These are phyloP conservation scores for Lydus trimaculatus DNA, from an alignment of 2,888 invertebrate genomes.

Conservation along the genomic window DNA sequence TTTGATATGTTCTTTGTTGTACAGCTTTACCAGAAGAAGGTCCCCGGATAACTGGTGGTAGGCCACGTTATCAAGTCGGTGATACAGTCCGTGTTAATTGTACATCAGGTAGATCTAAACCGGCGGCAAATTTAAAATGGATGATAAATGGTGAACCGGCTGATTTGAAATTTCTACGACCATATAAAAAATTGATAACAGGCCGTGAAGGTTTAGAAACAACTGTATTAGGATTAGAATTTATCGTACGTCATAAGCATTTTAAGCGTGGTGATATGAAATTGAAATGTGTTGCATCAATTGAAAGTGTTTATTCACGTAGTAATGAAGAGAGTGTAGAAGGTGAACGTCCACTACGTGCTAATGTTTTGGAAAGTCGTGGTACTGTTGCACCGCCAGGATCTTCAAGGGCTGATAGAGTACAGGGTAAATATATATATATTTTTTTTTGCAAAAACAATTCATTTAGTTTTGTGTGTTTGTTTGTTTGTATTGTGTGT, in stretches of 20 bases:
- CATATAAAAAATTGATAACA: slow-evolving; percentile 64
- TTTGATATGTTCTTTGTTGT: slow-evolving; percentile 37
- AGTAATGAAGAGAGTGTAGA: slow-evolving; percentile 90
- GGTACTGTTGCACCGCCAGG: slow-evolving; percentile 68
- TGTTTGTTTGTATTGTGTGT: background rate
- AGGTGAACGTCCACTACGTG: slow-evolving; percentile 76
- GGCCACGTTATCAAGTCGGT: slow-evolving; percentile 81
- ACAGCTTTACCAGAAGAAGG: slow-evolving; percentile 82
- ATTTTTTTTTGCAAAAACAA: background rate
- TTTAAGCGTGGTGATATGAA: slow-evolving; percentile 87
- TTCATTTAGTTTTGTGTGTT: background rate
- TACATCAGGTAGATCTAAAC: slow-evolving; percentile 82
- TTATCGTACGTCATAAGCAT: slow-evolving; percentile 80
- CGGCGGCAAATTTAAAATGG: slow-evolving; percentile 84
- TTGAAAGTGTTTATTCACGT: slow-evolving; percentile 85
- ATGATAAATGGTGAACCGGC: slow-evolving; percentile 84
- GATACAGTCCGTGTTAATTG: slow-evolving; percentile 85
- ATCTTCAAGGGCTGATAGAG: slow-evolving; percentile 74
- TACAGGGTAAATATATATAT: slow-evolving; percentile 73
- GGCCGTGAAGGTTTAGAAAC: slow-evolving; percentile 77
- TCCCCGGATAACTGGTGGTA: slow-evolving; percentile 82
- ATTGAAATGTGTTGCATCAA: slow-evolving; percentile 87
- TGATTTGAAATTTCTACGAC: slow-evolving; percentile 60
- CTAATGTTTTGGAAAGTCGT: slow-evolving; percentile 78
- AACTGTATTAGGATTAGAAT: slow-evolving; percentile 79